Evolutionary conservation across 2,797 vertebrate species (phyloP), one percentile per base, ranked within the genome.

Genomic region (Vireo griseus): DNA sequence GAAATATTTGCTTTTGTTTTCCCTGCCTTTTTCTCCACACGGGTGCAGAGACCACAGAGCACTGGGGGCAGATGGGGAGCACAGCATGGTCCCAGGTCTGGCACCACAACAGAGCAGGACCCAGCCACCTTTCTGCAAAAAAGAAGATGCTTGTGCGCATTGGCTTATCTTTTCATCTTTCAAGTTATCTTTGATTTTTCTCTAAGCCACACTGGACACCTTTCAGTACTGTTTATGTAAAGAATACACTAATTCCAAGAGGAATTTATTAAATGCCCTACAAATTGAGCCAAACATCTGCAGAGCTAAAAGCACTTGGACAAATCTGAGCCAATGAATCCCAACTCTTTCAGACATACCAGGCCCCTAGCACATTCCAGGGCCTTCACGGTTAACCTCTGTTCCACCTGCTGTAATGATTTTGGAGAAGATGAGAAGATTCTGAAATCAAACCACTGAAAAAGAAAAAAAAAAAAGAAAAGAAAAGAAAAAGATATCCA

Each of bases 371-470:
- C 6, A 55, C 18, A 47, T 48, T 48, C 48, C 10, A 51, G 52
- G 42, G 52, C 26, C 75, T 95, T 91, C 80, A 72, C 11, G 35
- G 87, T 87, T 50, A 82, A 78, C 63, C 88, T 85, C 76, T 40
- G 31, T 90, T 88, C 52, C 47, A 59, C 79, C 59, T 48, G 59
- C 67, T 75, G 25, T 24, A 74, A 73, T 85, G 79, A 72, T 88
- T 96, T 88, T 37, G 42, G 85, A 59, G 68, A 92, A 96, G 51
- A 91, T 81, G 45, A 89, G 61, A 93, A 88, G 51, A 82, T 88
- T 33, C 40, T 92, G 74, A 95, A 95, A 94, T 91, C 68, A 94
- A 96, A 97, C 58, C 26, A 57, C 51, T 28, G 37, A 52, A 90
- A 88, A 79, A 37, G 6, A 1, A 13, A 81, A 31, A 8, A 0